Percentiles rank a stretch among this genome's conserved stretches.
Evolutionary conservation across 2,113 vertebrate species (phyloP).

Genomic region (Synodontis membranacea): DNA sequence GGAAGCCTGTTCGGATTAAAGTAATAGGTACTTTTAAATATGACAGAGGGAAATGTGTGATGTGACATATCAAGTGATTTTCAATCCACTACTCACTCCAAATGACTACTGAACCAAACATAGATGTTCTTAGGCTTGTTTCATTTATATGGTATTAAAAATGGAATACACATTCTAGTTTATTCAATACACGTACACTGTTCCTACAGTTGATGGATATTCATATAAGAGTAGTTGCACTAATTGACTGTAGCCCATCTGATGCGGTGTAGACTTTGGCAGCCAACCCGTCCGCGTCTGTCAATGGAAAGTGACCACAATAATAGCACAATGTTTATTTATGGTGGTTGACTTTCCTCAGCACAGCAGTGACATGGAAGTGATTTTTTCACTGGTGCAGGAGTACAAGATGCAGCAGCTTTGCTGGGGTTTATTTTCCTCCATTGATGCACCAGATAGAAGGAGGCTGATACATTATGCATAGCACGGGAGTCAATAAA

Average conservation of each 20-base stretch:
- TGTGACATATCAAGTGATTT: not conserved
- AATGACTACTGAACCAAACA: not conserved
- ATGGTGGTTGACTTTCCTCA: not conserved
- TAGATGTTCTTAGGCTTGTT: not conserved
- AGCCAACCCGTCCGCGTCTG: not conserved
- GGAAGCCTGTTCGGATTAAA: not conserved
- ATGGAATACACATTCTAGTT: not conserved
- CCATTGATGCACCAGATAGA: not conserved
- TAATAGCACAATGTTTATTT: not conserved
- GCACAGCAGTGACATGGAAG: not conserved
- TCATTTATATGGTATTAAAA: not conserved
- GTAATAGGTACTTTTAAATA: constrained; percentile 7
- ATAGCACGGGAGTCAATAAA: not conserved
- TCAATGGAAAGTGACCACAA: not conserved
- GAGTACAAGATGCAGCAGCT: not conserved
- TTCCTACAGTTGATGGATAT: not conserved
- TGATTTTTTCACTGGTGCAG: not conserved
- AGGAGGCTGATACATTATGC: not conserved
- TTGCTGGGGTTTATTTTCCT: not conserved
- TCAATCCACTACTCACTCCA: not conserved
- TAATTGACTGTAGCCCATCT: not conserved
- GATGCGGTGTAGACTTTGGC: not conserved
- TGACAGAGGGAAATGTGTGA: not conserved
- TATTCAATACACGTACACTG: not conserved
- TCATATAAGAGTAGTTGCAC: not conserved